phyloP scores from a whole-genome alignment of 2,797 vertebrate genomes.

The Sebastes minor region DNA sequence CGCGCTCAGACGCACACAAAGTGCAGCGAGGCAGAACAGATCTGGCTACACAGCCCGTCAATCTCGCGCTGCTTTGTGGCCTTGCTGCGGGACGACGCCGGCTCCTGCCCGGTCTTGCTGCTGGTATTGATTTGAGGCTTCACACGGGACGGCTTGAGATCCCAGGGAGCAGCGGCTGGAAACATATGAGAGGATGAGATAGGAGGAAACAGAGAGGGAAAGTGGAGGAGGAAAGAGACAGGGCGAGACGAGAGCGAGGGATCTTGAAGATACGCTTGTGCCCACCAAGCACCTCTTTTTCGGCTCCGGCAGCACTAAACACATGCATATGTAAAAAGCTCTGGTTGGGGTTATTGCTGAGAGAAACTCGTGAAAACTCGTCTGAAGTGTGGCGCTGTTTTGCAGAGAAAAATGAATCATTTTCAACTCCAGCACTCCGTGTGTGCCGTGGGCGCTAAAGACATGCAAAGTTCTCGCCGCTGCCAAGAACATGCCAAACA shows the following conservation, averaged over 20 bases:
- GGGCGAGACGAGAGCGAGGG: conserved; percentile 19
- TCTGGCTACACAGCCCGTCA: conserved; percentile 65
- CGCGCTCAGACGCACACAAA: conserved; percentile 45
- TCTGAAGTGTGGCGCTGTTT: conserved; percentile 35
- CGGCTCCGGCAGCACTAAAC: conserved; percentile 39
- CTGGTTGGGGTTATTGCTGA: conserved; percentile 22
- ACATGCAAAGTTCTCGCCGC: conserved; percentile 44
- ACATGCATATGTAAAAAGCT: conserved; percentile 46
- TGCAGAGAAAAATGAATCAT: conserved; percentile 33
- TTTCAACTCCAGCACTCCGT: conserved; percentile 12
- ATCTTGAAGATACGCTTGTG: conserved; percentile 22
- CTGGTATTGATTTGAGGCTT: conserved; percentile 64
- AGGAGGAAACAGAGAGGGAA: not conserved
- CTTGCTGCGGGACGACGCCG: conserved; percentile 54
- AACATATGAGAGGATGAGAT: conserved; percentile 7
- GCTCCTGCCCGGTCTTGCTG: conserved; percentile 55
- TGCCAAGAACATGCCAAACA: conserved; percentile 58
- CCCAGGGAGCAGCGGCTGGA: not conserved
- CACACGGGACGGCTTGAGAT: conserved; percentile 32
- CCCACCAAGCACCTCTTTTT: conserved; percentile 38
- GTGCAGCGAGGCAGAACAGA: conserved; percentile 58
- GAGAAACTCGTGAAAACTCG: conserved; percentile 16
- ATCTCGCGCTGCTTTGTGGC: conserved; percentile 62
- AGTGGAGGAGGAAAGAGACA: not conserved
- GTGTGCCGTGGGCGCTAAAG: conserved; percentile 41